Evolutionary conservation across 2,113 vertebrate genomes (phyloP).

Genomic region (Rynchops niger): DNA sequence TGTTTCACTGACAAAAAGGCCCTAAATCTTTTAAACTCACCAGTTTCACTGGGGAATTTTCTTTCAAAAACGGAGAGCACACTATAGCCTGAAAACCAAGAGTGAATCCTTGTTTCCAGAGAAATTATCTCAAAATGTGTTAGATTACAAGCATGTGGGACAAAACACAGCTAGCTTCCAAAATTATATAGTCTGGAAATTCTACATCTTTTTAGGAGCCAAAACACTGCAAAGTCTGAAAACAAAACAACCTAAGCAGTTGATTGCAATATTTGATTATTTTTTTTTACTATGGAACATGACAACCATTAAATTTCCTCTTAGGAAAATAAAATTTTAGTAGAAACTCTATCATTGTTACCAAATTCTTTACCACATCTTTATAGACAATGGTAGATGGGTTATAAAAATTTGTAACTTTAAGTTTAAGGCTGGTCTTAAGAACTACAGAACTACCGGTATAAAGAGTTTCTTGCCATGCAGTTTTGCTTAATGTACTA

Average conservation of each 20-base stretch:
- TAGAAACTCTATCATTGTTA: neutral
- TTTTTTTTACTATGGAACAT: neutral
- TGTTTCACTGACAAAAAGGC: neutral
- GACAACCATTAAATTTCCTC: neutral
- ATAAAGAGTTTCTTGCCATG: neutral
- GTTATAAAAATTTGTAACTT: neutral
- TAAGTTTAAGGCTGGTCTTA: neutral
- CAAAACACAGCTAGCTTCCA: neutral
- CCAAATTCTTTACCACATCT: neutral
- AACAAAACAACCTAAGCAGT: neutral
- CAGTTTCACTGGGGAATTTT: neutral
- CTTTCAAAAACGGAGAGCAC: neutral
- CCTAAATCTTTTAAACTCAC: neutral
- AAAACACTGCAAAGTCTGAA: neutral
- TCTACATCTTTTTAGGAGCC: neutral
- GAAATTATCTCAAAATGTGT: slow-evolving; percentile 15
- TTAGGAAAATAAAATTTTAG: neutral
- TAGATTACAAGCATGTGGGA: neutral
- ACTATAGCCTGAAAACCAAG: neutral
- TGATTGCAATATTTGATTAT: neutral
- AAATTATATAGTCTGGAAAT: slow-evolving; percentile 4
- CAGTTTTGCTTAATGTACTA: neutral
- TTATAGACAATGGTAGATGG: neutral
- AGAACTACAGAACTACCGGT: neutral
- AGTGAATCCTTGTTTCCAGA: slow-evolving; percentile 24